A percentile compares a stretch with the other conserved stretches of the same genome.
Evolutionary conservation across 92 coral and sea anemone species (phyloP).

Genomic region (Palythoa grandis): DNA sequence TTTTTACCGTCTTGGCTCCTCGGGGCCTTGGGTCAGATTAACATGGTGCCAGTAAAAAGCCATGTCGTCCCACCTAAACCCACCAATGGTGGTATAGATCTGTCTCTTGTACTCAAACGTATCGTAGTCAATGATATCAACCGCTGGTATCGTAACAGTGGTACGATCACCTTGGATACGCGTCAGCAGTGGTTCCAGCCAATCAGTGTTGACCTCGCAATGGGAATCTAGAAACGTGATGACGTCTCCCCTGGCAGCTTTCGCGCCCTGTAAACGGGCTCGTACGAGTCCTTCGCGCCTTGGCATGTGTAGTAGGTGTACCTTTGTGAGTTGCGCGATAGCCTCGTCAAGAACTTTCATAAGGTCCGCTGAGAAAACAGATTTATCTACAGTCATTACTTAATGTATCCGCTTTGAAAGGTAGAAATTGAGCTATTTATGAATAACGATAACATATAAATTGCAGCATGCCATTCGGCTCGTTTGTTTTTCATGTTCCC

Average conservation of each 20-base stretch:
- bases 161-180: constrained; percentile 76
- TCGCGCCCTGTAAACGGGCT: constrained; percentile 82
- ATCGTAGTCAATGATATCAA: constrained; percentile 74
- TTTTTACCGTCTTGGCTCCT: constrained; percentile 75
- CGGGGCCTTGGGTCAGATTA: constrained; percentile 56
- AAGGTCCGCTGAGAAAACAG: not conserved
- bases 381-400: not conserved
- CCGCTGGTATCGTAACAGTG: constrained; percentile 77
- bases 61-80: constrained; percentile 85
- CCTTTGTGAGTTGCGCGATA: constrained; percentile 66
- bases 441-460: too few species aligned
- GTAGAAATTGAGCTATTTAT: too few species aligned
- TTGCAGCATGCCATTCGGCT: too few species aligned
- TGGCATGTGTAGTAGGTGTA: constrained; percentile 64
- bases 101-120: constrained; percentile 72
- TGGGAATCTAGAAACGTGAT: constrained; percentile 85
- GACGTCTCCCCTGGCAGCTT: constrained; percentile 77
- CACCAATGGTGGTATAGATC: constrained; percentile 68
- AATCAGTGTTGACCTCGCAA: constrained; percentile 84
- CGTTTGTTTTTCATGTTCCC: too few species aligned
- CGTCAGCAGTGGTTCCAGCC: constrained; percentile 79
- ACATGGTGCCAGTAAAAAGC: constrained; percentile 80
- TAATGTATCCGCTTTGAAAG: not conserved
- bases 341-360: constrained; percentile 62
- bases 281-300: constrained; percentile 87